Percentiles rank a stretch among this genome's conserved stretches.
These are phyloP conservation scores for Dipodomys spectabilis DNA, from an alignment of 2,113 vertebrate genomes.

Conservation along the genomic window DNA sequence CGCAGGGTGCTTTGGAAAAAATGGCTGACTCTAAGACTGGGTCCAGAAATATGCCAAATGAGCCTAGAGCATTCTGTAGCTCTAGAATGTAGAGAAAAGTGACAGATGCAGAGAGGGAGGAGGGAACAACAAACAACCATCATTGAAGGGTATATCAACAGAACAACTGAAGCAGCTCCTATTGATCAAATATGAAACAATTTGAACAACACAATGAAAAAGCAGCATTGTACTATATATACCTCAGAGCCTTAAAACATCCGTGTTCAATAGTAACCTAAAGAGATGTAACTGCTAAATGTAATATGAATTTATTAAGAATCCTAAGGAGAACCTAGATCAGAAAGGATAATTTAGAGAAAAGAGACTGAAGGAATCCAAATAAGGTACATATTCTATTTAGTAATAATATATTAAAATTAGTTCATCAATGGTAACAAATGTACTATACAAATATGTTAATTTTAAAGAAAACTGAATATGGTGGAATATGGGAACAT, in stretches of 20 bases:
- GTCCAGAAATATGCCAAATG: neutral
- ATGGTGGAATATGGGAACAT: neutral
- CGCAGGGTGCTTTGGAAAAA: neutral
- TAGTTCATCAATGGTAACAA: neutral
- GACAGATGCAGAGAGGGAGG: neutral
- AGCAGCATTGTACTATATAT: neutral
- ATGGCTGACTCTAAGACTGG: neutral
- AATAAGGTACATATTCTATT: neutral
- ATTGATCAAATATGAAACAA: neutral
- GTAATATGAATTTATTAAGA: neutral
- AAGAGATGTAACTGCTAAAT: neutral
- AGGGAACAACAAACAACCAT: neutral
- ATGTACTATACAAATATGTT: neutral
- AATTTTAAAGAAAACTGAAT: neutral
- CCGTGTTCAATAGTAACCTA: neutral
- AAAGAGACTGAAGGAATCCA: neutral
- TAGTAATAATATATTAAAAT: neutral
- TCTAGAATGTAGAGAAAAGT: neutral
- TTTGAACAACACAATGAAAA: constrained; percentile 25
- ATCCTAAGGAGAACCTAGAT: neutral
- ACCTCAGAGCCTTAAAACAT: neutral
- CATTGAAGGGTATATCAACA: neutral
- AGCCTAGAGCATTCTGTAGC: neutral
- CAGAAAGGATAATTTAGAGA: neutral
- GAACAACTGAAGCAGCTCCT: neutral